Conservation (phyloP, 2,113 vertebrate genomes). For the Gopherus flavomarginatus region DNA sequence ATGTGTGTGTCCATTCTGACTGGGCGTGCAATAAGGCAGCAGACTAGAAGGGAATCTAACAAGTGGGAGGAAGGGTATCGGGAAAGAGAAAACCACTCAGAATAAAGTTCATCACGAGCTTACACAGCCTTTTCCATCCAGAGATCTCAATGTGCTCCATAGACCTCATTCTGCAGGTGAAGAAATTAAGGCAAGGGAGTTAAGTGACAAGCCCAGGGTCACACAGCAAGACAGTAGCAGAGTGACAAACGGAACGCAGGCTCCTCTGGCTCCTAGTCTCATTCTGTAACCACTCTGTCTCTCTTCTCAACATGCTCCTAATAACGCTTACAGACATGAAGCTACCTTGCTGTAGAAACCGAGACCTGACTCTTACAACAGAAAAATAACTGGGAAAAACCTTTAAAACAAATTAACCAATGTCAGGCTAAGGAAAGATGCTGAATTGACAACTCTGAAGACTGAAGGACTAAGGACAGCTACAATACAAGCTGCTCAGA, state of each 20-base stretch:
- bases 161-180: neutral
- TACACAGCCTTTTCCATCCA: neutral
- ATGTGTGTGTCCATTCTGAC: neutral
- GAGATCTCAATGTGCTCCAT: neutral
- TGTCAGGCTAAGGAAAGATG: neutral
- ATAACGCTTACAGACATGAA: neutral
- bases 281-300: neutral
- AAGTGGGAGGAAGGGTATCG: neutral
- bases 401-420: neutral
- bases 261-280: neutral
- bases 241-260: neutral
- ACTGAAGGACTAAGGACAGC: neutral
- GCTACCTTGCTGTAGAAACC: neutral
- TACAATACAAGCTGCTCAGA: neutral
- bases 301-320: neutral
- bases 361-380: neutral
- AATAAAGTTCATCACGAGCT: rapidly evolving
- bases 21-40: neutral
- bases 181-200: neutral
- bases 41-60: neutral
- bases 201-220: neutral
- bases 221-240: neutral
- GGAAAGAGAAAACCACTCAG: neutral
- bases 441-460: neutral
- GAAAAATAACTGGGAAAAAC: neutral